Conservation (phyloP, 1,140 invertebrate genomes). For the Mizuhopecten yessoensis region DNA sequence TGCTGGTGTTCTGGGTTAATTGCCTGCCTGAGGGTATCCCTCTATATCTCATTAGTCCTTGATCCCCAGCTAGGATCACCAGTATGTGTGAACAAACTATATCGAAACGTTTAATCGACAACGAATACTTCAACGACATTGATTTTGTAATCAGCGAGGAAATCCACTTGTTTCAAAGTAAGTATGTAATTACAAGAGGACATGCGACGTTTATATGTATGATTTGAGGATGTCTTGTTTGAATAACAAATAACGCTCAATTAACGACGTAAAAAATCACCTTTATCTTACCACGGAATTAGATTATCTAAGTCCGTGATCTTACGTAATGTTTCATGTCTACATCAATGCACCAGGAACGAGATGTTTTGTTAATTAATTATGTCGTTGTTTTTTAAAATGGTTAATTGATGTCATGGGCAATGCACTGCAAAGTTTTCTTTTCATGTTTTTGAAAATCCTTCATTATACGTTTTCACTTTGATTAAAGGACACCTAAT, state of each 20-base stretch:
- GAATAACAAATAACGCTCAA: neutral
- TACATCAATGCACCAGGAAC: neutral
- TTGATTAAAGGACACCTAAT: no score
- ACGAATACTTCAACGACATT: neutral
- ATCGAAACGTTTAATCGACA: neutral
- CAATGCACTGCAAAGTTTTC: neutral
- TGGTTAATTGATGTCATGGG: neutral
- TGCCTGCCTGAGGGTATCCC: neutral
- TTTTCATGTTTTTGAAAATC: no score
- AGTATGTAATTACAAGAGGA: neutral
- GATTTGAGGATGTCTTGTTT: no score
- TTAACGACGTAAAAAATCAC: neutral
- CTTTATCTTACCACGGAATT: neutral
- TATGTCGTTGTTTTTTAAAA: neutral
- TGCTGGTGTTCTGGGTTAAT: neutral
- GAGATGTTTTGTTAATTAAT: no score
- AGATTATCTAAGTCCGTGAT: no score
- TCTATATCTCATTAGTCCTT: neutral
- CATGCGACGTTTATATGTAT: neutral
- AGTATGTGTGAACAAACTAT: neutral
- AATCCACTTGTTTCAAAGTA: neutral
- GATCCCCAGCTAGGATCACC: neutral
- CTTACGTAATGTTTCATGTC: neutral
- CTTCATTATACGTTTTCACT: no score
- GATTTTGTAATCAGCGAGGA: conserved; percentile 20